A percentile compares a stretch with the other conserved stretches of the same genome.
Evolutionary conservation across 2,888 invertebrate species (phyloP).

Genomic region (Neelides folsomi): DNA sequence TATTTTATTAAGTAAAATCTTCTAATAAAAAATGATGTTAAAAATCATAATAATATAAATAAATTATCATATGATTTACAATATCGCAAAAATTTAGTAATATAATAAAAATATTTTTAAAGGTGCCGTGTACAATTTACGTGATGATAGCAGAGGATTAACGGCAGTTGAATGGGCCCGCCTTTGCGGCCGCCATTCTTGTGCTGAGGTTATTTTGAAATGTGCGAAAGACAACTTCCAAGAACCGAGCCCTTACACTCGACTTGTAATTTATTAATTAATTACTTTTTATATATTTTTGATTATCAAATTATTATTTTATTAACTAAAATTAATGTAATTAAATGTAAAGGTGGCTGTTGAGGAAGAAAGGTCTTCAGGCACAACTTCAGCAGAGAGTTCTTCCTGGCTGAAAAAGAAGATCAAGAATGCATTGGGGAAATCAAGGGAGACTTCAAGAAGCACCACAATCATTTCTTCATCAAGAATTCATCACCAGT

Average conservation of each 20-base stretch:
- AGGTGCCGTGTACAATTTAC: conserved; percentile 56
- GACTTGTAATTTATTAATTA: no score
- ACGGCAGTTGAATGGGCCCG: conserved; percentile 63
- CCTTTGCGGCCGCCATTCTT: conserved; percentile 55
- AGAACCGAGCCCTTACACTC: not conserved
- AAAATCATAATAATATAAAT: no score
- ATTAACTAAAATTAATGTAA: no score
- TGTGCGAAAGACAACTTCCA: conserved; percentile 16
- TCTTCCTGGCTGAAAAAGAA: conserved; percentile 28
- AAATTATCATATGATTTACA: no score
- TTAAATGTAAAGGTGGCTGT: no score
- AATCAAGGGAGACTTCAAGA: conserved; percentile 59
- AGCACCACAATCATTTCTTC: conserved; percentile 57
- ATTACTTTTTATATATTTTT: no score
- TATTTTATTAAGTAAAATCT: conserved; percentile 35
- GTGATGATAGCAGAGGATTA: conserved; percentile 54
- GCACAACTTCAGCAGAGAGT: no score
- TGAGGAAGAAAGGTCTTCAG: no score
- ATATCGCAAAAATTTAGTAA: no score
- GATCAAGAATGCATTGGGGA: conserved; percentile 26
- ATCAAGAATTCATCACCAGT: no score
- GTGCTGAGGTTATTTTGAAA: conserved; percentile 51
- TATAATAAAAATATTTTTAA: no score
- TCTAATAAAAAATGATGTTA: conserved; percentile 1
- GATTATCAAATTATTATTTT: no score